Conservation (phyloP, 2,797 vertebrate genomes). For the Carapus acus region DNA sequence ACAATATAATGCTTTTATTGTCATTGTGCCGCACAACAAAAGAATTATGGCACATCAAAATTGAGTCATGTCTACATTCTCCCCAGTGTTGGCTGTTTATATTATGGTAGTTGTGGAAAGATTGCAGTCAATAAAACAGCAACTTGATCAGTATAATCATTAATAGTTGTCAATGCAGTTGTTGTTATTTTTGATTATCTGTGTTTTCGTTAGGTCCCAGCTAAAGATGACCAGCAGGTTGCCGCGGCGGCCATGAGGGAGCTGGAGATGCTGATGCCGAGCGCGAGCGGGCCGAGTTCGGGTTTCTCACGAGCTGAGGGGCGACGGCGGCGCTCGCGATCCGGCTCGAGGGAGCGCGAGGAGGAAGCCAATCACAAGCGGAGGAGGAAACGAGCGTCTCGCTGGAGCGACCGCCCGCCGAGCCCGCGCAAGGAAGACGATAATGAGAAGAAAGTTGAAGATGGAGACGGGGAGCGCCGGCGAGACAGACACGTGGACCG, state of each 20-base stretch:
- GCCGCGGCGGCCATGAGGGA: slow-evolving; percentile 85
- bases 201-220: slow-evolving; percentile 31
- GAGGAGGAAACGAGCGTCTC: slow-evolving; percentile 59
- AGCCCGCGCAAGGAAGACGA: slow-evolving; percentile 69
- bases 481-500: slow-evolving; percentile 80
- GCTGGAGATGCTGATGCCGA: slow-evolving; percentile 86
- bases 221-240: slow-evolving; percentile 82
- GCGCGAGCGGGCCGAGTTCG: slow-evolving; percentile 58
- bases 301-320: slow-evolving; percentile 51
- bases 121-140: too few species aligned
- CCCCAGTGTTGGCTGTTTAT: too few species aligned
- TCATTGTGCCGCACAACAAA: too few species aligned
- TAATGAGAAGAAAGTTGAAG: neutral
- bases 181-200: neutral
- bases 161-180: neutral
- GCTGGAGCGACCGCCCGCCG: slow-evolving; percentile 74
- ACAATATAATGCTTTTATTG: too few species aligned
- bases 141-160: neutral
- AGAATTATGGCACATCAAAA: neutral
- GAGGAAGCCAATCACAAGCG: slow-evolving; percentile 50
- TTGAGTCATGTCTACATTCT: neutral
- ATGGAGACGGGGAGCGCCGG: slow-evolving; percentile 65
- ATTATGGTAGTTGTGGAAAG: too few species aligned
- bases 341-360: slow-evolving; percentile 50
- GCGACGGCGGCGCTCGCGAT: slow-evolving; percentile 36